Conservation (phyloP, 2,888 invertebrate genomes). For the Incurvaria masculella region DNA sequence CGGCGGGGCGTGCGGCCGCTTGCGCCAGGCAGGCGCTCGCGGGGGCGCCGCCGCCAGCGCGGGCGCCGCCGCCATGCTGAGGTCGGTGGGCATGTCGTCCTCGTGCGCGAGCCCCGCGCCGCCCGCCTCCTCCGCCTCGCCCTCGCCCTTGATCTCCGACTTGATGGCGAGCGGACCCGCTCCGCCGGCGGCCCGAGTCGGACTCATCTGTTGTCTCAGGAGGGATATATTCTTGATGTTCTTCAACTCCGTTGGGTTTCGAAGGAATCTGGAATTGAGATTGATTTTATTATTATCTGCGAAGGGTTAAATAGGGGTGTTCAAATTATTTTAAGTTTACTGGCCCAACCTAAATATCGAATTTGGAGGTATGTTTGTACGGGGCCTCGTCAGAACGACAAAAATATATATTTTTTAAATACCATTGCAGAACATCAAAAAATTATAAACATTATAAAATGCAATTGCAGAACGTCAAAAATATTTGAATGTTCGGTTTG, state of each 20-base stretch:
- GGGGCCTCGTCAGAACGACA: no score
- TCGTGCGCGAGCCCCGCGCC: slow-evolving; percentile 51
- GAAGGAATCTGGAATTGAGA: slow-evolving; percentile 79
- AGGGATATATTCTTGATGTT: slow-evolving; percentile 92
- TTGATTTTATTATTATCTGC: no score
- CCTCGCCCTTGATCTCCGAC: slow-evolving; percentile 39
- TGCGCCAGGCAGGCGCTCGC: slow-evolving; percentile 40
- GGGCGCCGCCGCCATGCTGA: slow-evolving; percentile 59
- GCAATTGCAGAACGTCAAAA: no score
- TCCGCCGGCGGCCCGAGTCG: slow-evolving; percentile 43
- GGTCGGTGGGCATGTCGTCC: slow-evolving; percentile 69
- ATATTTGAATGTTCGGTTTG: no score
- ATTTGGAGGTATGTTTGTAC: no score
- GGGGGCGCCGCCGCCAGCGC: slow-evolving; percentile 35
- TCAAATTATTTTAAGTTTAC: no score
- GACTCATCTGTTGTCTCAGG: slow-evolving; percentile 76
- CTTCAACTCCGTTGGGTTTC: slow-evolving; percentile 90
- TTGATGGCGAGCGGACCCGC: slow-evolving; percentile 24
- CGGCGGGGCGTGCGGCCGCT: slow-evolving; percentile 33
- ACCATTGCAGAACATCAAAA: no score
- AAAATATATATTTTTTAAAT: no score
- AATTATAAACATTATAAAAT: no score
- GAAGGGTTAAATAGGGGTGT: no score
- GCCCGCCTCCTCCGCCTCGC: slow-evolving; percentile 41
- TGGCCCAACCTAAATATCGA: no score